Conservation (phyloP, 2,888 invertebrate genomes). For the Molanna angustata region DNA sequence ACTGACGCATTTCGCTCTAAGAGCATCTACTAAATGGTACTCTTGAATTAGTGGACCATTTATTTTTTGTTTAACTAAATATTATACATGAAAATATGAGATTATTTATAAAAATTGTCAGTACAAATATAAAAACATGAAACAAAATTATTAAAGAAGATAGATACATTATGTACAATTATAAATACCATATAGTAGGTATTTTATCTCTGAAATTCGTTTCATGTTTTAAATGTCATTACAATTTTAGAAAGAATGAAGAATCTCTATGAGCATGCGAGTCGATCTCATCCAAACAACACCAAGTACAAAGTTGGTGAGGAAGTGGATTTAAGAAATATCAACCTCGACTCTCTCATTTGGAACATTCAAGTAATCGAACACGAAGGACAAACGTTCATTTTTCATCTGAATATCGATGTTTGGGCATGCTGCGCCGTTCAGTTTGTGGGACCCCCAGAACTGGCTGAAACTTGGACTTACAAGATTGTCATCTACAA, state of each 20-base stretch:
- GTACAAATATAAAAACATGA: too few relatives aligned
- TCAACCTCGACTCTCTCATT: neutral
- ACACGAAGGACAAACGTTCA: neutral
- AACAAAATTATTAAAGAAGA: too few relatives aligned
- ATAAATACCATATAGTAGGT: too few relatives aligned
- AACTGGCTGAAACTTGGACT: neutral
- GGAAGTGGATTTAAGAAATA: neutral
- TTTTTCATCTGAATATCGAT: neutral
- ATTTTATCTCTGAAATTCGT: too few relatives aligned
- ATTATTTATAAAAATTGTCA: too few relatives aligned
- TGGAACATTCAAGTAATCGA: neutral
- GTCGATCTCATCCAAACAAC: neutral
- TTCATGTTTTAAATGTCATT: too few relatives aligned
- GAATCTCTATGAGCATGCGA: neutral
- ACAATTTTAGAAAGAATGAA: neutral
- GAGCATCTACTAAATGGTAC: too few relatives aligned
- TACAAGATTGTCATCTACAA: slow-evolving; percentile 12
- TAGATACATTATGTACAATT: too few relatives aligned
- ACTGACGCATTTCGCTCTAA: too few relatives aligned
- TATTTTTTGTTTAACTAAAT: too few relatives aligned
- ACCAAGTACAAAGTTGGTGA: neutral
- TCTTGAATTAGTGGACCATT: too few relatives aligned
- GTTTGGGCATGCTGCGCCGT: slow-evolving; percentile 5
- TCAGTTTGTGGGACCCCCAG: slow-evolving; percentile 3
- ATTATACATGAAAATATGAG: too few relatives aligned